These are phyloP conservation scores for Drosophila mettleri DNA, from an alignment of 2,888 invertebrate species.

Conservation along the genomic window DNA sequence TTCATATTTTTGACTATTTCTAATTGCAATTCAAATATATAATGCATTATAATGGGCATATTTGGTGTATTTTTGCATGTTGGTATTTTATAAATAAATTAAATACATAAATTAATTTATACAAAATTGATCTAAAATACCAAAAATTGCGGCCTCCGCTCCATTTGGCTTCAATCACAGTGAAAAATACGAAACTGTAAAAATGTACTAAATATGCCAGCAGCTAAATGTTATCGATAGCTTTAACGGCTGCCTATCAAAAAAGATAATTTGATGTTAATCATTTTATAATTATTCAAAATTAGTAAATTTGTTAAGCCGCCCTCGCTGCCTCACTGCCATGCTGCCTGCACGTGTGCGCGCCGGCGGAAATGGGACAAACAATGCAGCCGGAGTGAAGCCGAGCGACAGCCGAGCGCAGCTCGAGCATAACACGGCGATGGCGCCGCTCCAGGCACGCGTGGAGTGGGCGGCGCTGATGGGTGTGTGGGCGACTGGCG, in stretches of 20 bases:
- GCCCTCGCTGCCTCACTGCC: conserved; percentile 39
- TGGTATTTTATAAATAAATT: too few species aligned
- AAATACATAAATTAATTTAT: too few species aligned
- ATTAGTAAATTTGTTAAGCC: background rate
- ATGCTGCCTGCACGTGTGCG: conserved; percentile 45
- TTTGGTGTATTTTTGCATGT: too few species aligned
- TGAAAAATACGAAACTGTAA: too few species aligned
- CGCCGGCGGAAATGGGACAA: conserved; percentile 59
- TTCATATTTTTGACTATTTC: background rate
- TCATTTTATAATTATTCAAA: too few species aligned
- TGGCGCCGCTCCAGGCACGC: conserved; percentile 40
- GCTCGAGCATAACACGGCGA: conserved; percentile 46
- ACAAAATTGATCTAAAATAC: too few species aligned
- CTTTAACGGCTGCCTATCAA: background rate
- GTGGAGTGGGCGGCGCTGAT: background rate
- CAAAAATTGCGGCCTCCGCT: too few species aligned
- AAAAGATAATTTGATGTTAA: too few species aligned
- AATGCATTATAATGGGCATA: too few species aligned
- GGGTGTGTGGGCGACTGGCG: background rate
- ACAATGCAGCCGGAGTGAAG: conserved; percentile 30
- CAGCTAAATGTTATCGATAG: background rate
- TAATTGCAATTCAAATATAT: background rate
- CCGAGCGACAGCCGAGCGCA: conserved; percentile 44
- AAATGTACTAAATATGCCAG: background rate
- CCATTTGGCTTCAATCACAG: too few species aligned